Conservation (phyloP, 30 jellyfish, hydroid and myxozoan genomes). For the Sanderia malayensis region DNA sequence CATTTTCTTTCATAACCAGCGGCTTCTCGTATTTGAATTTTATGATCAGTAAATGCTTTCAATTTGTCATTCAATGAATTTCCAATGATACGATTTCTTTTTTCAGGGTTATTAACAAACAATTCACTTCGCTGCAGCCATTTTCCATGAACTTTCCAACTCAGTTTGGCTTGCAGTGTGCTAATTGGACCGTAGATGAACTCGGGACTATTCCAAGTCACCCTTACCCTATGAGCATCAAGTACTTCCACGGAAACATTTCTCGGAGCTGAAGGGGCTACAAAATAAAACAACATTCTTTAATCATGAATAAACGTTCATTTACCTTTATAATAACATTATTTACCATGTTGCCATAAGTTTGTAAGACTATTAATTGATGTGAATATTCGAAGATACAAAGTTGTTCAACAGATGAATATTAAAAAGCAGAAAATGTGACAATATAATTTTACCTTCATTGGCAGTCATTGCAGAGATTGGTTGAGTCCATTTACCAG, state of each 20-base stretch:
- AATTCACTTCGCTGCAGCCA: background rate
- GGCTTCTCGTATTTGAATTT: constrained; percentile 59
- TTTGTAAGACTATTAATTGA: too few relatives aligned
- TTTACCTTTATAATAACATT: too few relatives aligned
- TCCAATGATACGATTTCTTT: constrained; percentile 13
- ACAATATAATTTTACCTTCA: constrained; percentile 35
- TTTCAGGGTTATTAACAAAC: constrained; percentile 26
- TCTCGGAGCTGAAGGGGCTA: constrained; percentile 88
- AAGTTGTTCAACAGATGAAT: background rate
- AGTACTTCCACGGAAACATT: constrained; percentile 25
- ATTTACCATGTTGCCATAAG: background rate
- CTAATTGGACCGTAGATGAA: constrained; percentile 53
- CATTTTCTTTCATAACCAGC: constrained; percentile 66
- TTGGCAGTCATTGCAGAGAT: constrained; percentile 39
- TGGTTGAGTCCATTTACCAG: constrained; percentile 72
- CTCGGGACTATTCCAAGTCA: constrained; percentile 67
- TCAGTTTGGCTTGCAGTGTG: constrained; percentile 20
- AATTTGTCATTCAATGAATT: background rate
- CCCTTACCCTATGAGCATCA: constrained; percentile 27
- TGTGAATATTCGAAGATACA: background rate
- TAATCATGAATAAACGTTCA: background rate
- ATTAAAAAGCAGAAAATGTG: background rate
- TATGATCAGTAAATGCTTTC: constrained; percentile 51
- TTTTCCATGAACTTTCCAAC: constrained; percentile 32
- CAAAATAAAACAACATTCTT: too few relatives aligned